phyloP scores from a whole-genome alignment of 2,797 vertebrate genomes.

The Lithobates sylvaticus region DNA sequence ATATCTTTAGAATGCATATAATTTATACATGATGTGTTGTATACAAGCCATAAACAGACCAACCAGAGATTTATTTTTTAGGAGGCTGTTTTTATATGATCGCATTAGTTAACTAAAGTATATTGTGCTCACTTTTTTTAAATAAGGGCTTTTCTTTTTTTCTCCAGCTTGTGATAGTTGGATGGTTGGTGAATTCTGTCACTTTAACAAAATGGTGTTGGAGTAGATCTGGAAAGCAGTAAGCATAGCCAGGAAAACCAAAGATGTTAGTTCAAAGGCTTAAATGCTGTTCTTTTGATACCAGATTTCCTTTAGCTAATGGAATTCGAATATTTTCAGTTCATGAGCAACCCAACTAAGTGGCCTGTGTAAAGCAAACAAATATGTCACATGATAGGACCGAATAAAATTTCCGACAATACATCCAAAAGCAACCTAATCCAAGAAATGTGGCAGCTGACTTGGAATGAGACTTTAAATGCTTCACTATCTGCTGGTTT shows the following conservation, averaged over 20 bases:
- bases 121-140: slow-evolving; percentile 12
- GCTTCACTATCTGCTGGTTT: slow-evolving; percentile 20
- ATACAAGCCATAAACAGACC: not conserved
- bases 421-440: slow-evolving; percentile 40
- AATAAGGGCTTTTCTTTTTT: not conserved
- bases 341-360: slow-evolving; percentile 21
- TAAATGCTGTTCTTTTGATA: slow-evolving; percentile 46
- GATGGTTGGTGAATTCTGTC: slow-evolving; percentile 38
- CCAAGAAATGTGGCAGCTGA: slow-evolving; percentile 35
- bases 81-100: slow-evolving; percentile 15
- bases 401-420: slow-evolving; percentile 42
- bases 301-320: slow-evolving; percentile 41
- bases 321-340: slow-evolving; percentile 44
- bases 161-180: slow-evolving; percentile 13
- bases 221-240: slow-evolving; percentile 21
- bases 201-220: slow-evolving; percentile 50
- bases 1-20: slow-evolving; percentile 9
- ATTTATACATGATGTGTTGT: not conserved
- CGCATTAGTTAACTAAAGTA: slow-evolving; percentile 1
- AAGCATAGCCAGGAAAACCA: slow-evolving; percentile 47
- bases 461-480: slow-evolving; percentile 14
- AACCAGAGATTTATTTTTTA: slow-evolving; percentile 5
- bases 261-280: slow-evolving; percentile 40
- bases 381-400: slow-evolving; percentile 45
- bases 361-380: slow-evolving; percentile 38